A percentile compares a stretch with the other conserved stretches of the same genome.
Evolutionary conservation across 2,888 invertebrate species (phyloP).

Genomic region (Melolontha melolontha): DNA sequence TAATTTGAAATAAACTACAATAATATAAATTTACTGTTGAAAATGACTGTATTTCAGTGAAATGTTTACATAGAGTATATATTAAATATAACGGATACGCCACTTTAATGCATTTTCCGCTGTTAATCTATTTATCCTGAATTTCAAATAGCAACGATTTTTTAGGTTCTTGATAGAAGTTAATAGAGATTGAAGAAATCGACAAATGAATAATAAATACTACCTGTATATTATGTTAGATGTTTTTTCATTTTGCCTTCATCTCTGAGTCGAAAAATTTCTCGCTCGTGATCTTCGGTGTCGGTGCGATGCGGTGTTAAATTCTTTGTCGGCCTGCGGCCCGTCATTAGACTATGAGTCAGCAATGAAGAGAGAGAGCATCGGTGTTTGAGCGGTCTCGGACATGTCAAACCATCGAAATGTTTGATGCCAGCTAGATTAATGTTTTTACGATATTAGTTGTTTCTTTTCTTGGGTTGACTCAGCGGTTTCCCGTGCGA

Average conservation of each 20-base stretch:
- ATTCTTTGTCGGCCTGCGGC: constrained; percentile 59
- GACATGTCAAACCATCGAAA: constrained; percentile 61
- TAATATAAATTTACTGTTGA: too few species aligned
- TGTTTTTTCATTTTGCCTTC: constrained; percentile 34
- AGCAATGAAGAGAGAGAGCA: constrained; percentile 49
- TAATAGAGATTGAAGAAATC: too few species aligned
- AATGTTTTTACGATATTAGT: constrained; percentile 64
- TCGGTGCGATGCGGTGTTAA: constrained; percentile 53
- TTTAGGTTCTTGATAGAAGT: too few species aligned
- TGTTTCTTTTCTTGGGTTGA: constrained; percentile 57
- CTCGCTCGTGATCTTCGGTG: constrained; percentile 44
- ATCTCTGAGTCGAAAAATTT: constrained; percentile 37
- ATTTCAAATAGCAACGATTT: too few species aligned
- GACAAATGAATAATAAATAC: not conserved
- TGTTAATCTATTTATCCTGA: too few species aligned
- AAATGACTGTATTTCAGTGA: too few species aligned
- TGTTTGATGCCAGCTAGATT: constrained; percentile 65
- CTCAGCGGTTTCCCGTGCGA: constrained; percentile 53
- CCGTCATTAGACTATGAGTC: constrained; percentile 61
- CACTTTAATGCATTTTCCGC: too few species aligned
- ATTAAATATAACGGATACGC: too few species aligned
- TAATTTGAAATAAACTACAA: too few species aligned
- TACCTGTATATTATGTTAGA: constrained; percentile 18
- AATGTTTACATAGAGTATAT: too few species aligned
- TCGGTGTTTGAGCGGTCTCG: constrained; percentile 55